Evolutionary conservation across 1,140 invertebrate species (phyloP), one percentile per base, ranked within the genome.

Genomic region (Drosophila prosaltans): DNA sequence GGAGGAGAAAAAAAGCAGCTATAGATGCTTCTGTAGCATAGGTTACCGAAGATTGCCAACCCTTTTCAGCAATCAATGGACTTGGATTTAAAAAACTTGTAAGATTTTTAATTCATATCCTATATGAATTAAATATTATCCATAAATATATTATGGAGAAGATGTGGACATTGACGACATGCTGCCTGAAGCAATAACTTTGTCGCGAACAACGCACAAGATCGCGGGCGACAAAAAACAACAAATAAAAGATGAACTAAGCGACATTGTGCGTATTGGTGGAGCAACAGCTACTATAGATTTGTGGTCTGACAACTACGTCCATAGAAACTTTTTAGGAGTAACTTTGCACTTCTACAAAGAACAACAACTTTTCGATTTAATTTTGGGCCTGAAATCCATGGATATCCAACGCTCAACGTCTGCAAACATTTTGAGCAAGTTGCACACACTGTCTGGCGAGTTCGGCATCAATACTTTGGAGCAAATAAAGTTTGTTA

Each of bases 401-500:
- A 65, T 65, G 64, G 64, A 65, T 55, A 57, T 51, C 36, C 26
- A 55, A 32, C 43, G 51, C 30, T 65, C 64, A 11, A 60, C 58
- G 10, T 7, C 30, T 60, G 36, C 32, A 60, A 60, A 60, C n/a
- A 40, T 60, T 60, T 60, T 60, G 16, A 60, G 16, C 11, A 60
- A 60, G 8, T 32, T 60, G 9, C 28, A 60, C 24, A 60, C 30
- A 4, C 36, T 60, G 7, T 60, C 40, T 60, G 11, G 30, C 32
- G 58, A 60, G 6, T 8, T 8, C 36, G 1, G 51, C 7, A 60
- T 71, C 2, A 16, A 71, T 48, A 65, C 10, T 58, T 30, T 65
- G 24, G 48, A 72, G 6, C 41, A 72, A 60, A 62, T 72, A 16
- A 72, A 66, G 26, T 72, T 72, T 66, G 30, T 72, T 61, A 72